Conservation (phyloP, 1,140 invertebrate genomes). For the Pachyrhynchus sulphureomaculatus region DNA sequence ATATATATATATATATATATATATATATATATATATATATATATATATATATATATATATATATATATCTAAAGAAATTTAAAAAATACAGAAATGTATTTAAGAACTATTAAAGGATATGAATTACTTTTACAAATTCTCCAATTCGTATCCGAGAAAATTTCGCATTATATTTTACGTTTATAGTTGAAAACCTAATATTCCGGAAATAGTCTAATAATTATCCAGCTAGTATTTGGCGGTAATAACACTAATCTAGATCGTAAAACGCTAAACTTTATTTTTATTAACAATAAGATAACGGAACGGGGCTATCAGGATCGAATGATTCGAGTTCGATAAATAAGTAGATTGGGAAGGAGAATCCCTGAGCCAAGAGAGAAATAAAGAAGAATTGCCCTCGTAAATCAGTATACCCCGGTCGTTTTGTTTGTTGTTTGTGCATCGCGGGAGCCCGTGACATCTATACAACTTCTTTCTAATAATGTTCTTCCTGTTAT, state of each 20-base stretch:
- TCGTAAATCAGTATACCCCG: conserved; percentile 42
- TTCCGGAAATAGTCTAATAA: conserved; percentile 16
- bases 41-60: too few species aligned
- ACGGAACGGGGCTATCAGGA: conserved; percentile 31
- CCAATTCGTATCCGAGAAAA: too few species aligned
- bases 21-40: too few species aligned
- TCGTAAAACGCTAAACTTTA: conserved; percentile 27
- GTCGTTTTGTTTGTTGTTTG: conserved; percentile 40
- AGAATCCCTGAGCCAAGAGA: conserved; percentile 44
- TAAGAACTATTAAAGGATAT: too few species aligned
- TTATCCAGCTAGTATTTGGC: conserved; percentile 25
- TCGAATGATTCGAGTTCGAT: conserved; percentile 44
- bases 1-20: too few species aligned
- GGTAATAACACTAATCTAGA: conserved; percentile 7
- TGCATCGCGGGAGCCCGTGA: conserved; percentile 28
- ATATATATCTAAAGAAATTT: too few species aligned
- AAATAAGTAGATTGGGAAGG: conserved; percentile 46
- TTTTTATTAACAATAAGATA: conserved; percentile 37
- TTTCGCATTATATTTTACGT: too few species aligned
- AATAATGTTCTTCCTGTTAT: conserved; percentile 39
- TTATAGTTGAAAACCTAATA: neutral
- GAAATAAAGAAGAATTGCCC: conserved; percentile 50
- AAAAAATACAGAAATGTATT: too few species aligned
- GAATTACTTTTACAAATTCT: too few species aligned
- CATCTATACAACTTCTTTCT: conserved; percentile 36